phyloP scores from a whole-genome alignment of 2,113 vertebrate genomes.

The Lynx canadensis region DNA sequence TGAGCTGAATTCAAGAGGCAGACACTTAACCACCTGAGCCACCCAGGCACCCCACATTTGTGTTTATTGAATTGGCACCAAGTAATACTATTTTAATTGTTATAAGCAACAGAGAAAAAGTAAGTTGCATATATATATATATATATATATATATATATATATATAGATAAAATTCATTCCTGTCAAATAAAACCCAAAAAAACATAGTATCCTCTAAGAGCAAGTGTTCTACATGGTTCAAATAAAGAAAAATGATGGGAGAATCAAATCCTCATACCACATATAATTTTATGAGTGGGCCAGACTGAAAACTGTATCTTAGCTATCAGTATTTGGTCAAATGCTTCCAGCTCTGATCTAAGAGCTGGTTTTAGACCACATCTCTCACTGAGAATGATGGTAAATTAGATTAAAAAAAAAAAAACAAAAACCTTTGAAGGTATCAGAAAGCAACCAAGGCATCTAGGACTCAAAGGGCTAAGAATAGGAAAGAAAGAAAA shows the following conservation, averaged over 20 bases:
- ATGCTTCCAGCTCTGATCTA: background rate
- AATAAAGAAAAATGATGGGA: background rate
- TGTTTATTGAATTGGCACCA: background rate
- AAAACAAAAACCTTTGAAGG: background rate
- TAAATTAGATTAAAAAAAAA: background rate
- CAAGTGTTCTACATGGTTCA: background rate
- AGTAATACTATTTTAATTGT: background rate
- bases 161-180: background rate
- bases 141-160: background rate
- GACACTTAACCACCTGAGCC: too few species aligned
- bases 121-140: background rate
- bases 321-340: background rate
- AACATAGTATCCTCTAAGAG: background rate
- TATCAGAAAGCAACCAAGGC: background rate
- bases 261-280: background rate
- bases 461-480: background rate
- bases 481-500: constrained; percentile 3
- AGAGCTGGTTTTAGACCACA: background rate
- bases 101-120: background rate
- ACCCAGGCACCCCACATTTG: background rate
- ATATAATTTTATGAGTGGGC: background rate
- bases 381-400: background rate
- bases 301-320: background rate
- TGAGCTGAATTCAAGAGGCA: too few species aligned
- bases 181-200: background rate